Base-by-base conservation (phyloP, 1,140 invertebrate genomes). In the Macrotrachela quadricornifera region DNA sequence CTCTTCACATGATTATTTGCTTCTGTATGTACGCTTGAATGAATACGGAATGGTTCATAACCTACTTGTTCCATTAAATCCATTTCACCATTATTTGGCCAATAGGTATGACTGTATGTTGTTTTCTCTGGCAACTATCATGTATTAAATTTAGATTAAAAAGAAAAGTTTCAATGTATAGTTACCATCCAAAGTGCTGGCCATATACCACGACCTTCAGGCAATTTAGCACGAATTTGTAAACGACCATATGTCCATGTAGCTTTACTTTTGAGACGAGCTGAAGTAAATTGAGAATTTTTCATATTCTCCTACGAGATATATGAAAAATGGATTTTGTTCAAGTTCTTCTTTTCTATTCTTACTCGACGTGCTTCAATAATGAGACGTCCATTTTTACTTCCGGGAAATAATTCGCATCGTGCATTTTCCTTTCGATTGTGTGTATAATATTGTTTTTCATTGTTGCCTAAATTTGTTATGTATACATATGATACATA, bases 41-140 rank as follows among this genome's bases (percentile, higher is more conserved):
- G n/a, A 10, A 55, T 21, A 13, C 4, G 8, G 10, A 42, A 48
- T 17, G 43, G 41, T 36, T 50, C 41, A 17, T 44, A 40, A 2
- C 56, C 53, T 43, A 37, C 30, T 37, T 51, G 43, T 43, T 57
- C 56, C 48, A 55, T 51, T 11, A 57, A 51, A 44, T 57, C 56
- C 4, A 57, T 57, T 55, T 55, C 53, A 17, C 56, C 56, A 48
- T 54, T 45, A n/a, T 21, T 17, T 36, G 56, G 56, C 56, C 56
- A 57, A 41, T 41, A 43, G 4, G 40, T 40, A 46, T 16, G 17
- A 16, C 17, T 30, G 10, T 41, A 46, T 16, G 54, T 40, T 2
- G 44, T 17, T 16, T 30, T 30, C 8, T 30, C 21, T 8, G 21
- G 21, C 21, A 30, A 8, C 21, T 30, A 30, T 30, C 2, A 30